Percentiles rank a stretch among this genome's conserved stretches.
Conservation (phyloP, 2,888 invertebrate species). For the Choristoneura rosaceana region DNA sequence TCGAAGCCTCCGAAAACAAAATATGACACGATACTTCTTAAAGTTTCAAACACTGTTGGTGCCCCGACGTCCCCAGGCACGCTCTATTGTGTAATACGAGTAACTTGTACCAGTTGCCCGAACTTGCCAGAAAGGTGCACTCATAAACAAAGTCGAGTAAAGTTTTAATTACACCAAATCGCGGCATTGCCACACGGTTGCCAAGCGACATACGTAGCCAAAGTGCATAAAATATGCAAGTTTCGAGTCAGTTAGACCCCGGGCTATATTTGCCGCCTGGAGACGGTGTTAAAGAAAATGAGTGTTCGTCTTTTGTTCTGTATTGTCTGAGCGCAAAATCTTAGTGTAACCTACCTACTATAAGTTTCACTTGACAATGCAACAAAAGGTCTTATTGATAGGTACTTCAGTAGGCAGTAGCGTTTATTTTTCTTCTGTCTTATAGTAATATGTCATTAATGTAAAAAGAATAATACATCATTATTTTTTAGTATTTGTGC, state of each 20-base stretch:
- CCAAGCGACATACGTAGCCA: constrained; percentile 35
- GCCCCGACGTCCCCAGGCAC: constrained; percentile 52
- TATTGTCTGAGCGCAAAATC: background rate
- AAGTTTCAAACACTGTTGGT: constrained; percentile 68
- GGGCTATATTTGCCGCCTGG: constrained; percentile 26
- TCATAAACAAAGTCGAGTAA: constrained; percentile 72
- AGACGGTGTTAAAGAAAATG: constrained; percentile 20
- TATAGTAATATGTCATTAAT: background rate
- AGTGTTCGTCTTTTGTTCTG: constrained; percentile 6
- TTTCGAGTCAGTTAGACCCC: constrained; percentile 40
- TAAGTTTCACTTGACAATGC: background rate
- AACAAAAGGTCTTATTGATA: background rate
- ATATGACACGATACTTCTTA: constrained; percentile 62
- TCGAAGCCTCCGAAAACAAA: constrained; percentile 30
- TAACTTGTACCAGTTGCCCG: constrained; percentile 55
- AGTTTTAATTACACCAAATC: constrained; percentile 81
- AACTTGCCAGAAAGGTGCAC: constrained; percentile 76
- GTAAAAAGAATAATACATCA: too few species aligned
- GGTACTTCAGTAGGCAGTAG: background rate
- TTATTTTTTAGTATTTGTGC: too few species aligned
- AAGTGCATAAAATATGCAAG: constrained; percentile 48
- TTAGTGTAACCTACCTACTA: background rate
- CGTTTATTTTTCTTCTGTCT: background rate
- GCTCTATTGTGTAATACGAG: constrained; percentile 69
- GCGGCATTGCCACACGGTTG: constrained; percentile 61